Base-by-base conservation (phyloP, 2,888 invertebrate species). In the Oligia latruncula region DNA sequence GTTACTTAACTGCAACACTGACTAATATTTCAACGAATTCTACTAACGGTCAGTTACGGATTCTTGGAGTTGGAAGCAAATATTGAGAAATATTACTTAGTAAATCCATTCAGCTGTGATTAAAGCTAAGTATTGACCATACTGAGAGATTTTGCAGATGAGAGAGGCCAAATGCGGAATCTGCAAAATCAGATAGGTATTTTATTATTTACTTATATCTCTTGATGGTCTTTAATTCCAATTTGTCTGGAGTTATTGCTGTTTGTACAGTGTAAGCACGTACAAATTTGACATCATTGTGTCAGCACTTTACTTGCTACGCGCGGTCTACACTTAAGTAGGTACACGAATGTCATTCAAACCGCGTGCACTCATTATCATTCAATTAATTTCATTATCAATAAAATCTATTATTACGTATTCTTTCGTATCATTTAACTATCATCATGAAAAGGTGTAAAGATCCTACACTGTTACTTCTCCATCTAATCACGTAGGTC, bases 61-160 rank as follows among this genome's bases (percentile, higher is more conserved):
- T 86, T 86, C 62, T 65, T 78, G 74, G 70, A 76, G 35, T 65
- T 80, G 71, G 77, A 73, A 75, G 64, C 60, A 65, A 81, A 73
- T 78, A 81, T 88, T 88, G 71, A 49, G 78, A 74, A 86, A 88
- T 71, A 67, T 74, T 78, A 80, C 78, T 79, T 46, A 74, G 74
- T 82, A 68, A 74, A 80, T 71, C 62, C 73, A 80, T 72, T 49
- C 62, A 74, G 62, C 65, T 78, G 80, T 78, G 78, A 74, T 67
- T n/a, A 78, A 71, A 64, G 68, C 52, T 55, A 46, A 67, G 67
- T 70, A 76, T 40, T 73, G 35, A 65, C 64, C 49, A 68, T 23
- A 35, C 43, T 11, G 20, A 52, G 66, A 73, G 20, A 79, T 65
- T 60, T 65, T 58, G 15, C 43, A 5, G 35, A 82, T 43, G 40